Base-by-base conservation (phyloP, 2,113 vertebrate species). In the Pseudorhombus dupliciocellatus region DNA sequence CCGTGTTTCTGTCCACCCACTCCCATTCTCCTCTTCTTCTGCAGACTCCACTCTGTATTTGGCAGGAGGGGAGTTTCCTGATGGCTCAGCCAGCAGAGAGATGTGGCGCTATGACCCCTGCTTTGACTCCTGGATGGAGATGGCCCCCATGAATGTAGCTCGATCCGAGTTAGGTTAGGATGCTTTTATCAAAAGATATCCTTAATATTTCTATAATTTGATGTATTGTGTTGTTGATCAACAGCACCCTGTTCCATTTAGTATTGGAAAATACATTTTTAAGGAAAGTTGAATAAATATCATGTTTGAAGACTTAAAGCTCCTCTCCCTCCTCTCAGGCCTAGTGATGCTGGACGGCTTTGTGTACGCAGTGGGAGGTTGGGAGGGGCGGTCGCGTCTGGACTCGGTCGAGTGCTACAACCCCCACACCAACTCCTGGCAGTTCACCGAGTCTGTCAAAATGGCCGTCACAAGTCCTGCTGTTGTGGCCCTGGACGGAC, bases 101-200 rank as follows among this genome's bases (percentile, higher is more conserved):
- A 93, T 94, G 93, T 95, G 94, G 94, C 94, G 93, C 21, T 95
- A 95, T 8, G 93, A 95, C 84, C 90, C 93, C 9, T 93, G 93
- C 67, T 93, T 93, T 4, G 93, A 95, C 84, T 91, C 93, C 24
- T 95, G 94, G 94, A 80, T 93, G 56, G 94, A 95, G 86, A 94
- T 93, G 92, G 93, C 93, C 2, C 92, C 93, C 26, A 95, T 95
- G 94, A 95, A 94, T 15, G 92, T 93, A 31, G 93, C 94, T 12
- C 90, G 94, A 68, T 94, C 94, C 0, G 94, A 95, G 80, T 79
- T 95, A 44, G 94, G 94, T 94, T 64, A 81, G 87, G 20, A 8
- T 1, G 8, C 26, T 34, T 46, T 1, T 20, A 18, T 46, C 42
- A 4, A 18, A 7, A 20, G 18, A 46, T 46, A 12, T 37, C 34